phyloP scores from a whole-genome alignment of 2,888 invertebrate genomes.

The Apomyelois bistriatella region DNA sequence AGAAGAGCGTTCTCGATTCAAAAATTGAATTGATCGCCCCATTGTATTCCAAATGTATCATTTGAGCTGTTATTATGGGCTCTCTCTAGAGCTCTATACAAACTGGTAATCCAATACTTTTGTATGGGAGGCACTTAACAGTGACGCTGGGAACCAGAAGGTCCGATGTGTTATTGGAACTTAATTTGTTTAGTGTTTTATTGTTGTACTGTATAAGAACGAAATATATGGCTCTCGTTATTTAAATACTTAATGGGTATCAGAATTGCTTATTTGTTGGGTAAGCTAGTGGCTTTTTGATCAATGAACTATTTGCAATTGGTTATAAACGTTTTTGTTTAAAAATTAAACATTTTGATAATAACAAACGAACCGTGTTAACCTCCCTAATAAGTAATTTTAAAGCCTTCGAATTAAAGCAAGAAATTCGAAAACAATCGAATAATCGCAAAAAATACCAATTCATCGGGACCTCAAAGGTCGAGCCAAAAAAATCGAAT shows the following conservation, averaged over 20 bases:
- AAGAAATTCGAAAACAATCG: constrained; percentile 47
- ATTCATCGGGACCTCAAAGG: constrained; percentile 49
- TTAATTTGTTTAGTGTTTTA: constrained; percentile 58
- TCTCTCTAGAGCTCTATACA: constrained; percentile 73
- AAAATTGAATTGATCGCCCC: constrained; percentile 80
- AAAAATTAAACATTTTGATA: neutral
- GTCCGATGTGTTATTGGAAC: constrained; percentile 49
- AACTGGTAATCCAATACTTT: constrained; percentile 79
- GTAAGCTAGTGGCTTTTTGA: neutral
- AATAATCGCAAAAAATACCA: constrained; percentile 50
- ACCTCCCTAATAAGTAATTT: neutral
- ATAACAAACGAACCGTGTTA: neutral
- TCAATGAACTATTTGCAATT: neutral
- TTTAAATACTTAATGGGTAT: constrained; percentile 11
- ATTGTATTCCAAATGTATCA: constrained; percentile 81
- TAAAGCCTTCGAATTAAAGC: too few relatives aligned
- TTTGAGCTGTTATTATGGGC: constrained; percentile 79
- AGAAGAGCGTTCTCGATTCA: constrained; percentile 80
- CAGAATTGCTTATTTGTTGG: constrained; percentile 9
- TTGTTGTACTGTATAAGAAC: constrained; percentile 17
- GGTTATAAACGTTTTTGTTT: neutral
- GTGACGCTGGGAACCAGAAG: constrained; percentile 51
- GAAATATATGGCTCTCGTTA: constrained; percentile 5
- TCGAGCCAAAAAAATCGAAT: constrained; percentile 44
- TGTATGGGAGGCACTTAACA: constrained; percentile 78